A percentile compares a stretch with the other conserved stretches of the same genome.
Evolutionary conservation across 2,888 invertebrate genomes (phyloP).

Genomic region (Nasonovia ribisnigri): DNA sequence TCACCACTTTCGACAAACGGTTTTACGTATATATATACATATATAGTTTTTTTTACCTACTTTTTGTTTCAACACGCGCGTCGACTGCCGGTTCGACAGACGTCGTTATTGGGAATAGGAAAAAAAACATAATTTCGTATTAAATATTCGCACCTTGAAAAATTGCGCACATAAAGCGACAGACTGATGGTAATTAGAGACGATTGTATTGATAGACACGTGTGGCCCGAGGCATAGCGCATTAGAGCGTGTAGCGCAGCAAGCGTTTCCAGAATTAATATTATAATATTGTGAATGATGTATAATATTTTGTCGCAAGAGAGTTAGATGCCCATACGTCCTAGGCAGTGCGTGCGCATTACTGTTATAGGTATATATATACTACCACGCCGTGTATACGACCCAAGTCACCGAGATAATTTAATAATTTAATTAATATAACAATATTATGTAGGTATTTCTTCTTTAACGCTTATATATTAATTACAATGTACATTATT

Average conservation of each 20-base stretch:
- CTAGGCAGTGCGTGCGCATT: background rate
- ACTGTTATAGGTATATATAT: background rate
- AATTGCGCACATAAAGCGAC: conserved; percentile 6
- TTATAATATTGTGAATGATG: background rate
- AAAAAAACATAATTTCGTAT: conserved; percentile 33
- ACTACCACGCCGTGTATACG: background rate
- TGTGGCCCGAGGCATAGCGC: background rate
- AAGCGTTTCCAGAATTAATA: conserved; percentile 44
- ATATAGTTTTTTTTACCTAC: background rate
- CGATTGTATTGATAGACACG: conserved; percentile 56
- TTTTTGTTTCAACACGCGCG: background rate
- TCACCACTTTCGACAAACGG: background rate
- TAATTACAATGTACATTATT: background rate
- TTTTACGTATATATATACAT: background rate
- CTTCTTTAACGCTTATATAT: background rate
- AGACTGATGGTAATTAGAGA: conserved; percentile 35
- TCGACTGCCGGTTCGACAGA: background rate
- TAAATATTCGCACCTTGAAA: conserved; percentile 56
- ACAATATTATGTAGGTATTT: background rate
- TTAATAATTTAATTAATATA: no score
- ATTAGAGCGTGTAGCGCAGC: background rate
- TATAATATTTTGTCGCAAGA: background rate
- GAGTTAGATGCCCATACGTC: background rate
- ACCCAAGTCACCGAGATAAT: background rate
- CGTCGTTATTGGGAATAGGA: conserved; percentile 1